phyloP scores from a whole-genome alignment of 1,140 invertebrate species.

The Dendrolimus kikuchii region DNA sequence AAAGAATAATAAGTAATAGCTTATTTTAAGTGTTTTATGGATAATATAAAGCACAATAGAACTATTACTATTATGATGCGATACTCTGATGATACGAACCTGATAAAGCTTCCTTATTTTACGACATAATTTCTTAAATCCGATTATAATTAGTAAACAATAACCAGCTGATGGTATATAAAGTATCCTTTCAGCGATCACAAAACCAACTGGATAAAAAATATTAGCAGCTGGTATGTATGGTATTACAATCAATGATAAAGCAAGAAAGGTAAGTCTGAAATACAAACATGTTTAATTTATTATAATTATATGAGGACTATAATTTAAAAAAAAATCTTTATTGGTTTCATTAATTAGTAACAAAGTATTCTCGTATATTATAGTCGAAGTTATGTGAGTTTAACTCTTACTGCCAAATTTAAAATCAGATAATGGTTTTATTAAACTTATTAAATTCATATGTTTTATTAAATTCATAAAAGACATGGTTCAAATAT shows the following conservation, averaged over 20 bases:
- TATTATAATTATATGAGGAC: no score
- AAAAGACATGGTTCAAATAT: no score
- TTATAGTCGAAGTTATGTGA: no score
- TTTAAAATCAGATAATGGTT: no score
- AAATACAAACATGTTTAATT: conserved; percentile 4
- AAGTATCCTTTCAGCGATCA: conserved; percentile 89
- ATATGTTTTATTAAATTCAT: no score
- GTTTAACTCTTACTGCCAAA: no score
- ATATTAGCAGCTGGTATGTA: conserved; percentile 95
- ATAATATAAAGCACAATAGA: no score
- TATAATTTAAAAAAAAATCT: no score
- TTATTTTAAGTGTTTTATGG: no score
- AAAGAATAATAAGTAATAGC: conserved; percentile 4
- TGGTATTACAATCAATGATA: conserved; percentile 84
- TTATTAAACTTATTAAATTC: no score
- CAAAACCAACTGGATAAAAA: conserved; percentile 93
- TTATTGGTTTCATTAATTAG: no score
- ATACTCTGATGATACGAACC: conserved; percentile 13
- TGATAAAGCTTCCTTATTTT: conserved; percentile 9
- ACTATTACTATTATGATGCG: neutral
- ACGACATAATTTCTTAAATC: conserved; percentile 62
- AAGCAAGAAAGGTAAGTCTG: conserved; percentile 72
- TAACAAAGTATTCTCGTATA: no score
- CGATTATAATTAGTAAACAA: conserved; percentile 82
- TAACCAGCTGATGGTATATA: conserved; percentile 92